Conservation (phyloP, 2,888 invertebrate genomes). For the Rambutsinella grinnellia region DNA sequence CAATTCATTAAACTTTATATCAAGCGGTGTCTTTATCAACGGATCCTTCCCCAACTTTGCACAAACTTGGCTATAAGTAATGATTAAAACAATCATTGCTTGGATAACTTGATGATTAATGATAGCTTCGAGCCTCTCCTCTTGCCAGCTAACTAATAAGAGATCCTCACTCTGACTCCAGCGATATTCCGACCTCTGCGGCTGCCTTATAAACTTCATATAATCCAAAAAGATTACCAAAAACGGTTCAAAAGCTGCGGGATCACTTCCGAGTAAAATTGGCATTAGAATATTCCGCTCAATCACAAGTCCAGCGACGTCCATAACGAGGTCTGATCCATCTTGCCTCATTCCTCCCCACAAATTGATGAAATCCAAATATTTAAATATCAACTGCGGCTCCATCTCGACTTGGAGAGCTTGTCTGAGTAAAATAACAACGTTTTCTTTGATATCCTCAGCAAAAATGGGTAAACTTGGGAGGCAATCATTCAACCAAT, state of each 20-base stretch:
- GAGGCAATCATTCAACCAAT: conserved; percentile 69
- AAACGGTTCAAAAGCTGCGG: conserved; percentile 63
- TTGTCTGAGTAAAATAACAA: conserved; percentile 77
- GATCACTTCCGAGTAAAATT: conserved; percentile 78
- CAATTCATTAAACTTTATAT: conserved; percentile 71
- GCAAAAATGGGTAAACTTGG: conserved; percentile 85
- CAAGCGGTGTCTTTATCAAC: conserved; percentile 27
- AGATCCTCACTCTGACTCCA: conserved; percentile 82
- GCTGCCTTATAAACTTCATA: conserved; percentile 78
- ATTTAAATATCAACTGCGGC: conserved; percentile 59
- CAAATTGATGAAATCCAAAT: conserved; percentile 60
- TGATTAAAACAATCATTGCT: conserved; percentile 85
- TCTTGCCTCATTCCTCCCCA: conserved; percentile 56
- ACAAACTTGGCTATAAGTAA: conserved; percentile 69
- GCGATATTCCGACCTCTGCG: conserved; percentile 74
- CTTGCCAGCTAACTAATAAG: conserved; percentile 82
- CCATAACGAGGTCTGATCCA: conserved; percentile 69
- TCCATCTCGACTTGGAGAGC: conserved; percentile 86
- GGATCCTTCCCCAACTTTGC: conserved; percentile 49
- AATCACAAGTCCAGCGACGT: conserved; percentile 91
- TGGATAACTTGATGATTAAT: conserved; percentile 86
- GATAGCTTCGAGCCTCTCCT: conserved; percentile 78
- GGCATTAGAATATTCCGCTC: conserved; percentile 89
- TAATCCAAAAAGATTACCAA: conserved; percentile 79
- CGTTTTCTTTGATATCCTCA: conserved; percentile 71